phyloP scores from a whole-genome alignment of 2,888 invertebrate genomes.

The Erebia aethiops region DNA sequence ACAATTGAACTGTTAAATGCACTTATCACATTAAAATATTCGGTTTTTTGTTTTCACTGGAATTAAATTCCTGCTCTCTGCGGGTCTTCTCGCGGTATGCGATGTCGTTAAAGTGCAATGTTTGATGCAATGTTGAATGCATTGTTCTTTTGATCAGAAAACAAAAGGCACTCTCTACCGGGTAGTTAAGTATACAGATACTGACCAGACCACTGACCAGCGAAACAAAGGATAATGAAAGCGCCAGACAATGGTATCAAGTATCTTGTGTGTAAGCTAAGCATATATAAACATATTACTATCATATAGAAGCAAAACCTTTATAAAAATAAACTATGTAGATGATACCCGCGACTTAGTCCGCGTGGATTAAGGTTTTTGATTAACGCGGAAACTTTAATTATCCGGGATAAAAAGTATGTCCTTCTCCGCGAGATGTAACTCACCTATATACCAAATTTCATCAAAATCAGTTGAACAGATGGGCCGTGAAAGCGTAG shows the following conservation, averaged over 20 bases:
- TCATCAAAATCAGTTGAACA: too few species aligned
- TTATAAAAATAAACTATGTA: background rate
- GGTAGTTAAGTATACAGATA: background rate
- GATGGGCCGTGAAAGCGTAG: too few species aligned
- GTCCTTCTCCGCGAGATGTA: background rate
- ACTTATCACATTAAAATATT: background rate
- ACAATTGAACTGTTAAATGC: background rate
- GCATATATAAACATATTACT: background rate
- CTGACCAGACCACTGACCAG: conserved; percentile 5
- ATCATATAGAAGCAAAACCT: background rate
- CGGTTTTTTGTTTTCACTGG: too few species aligned
- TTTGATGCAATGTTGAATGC: background rate
- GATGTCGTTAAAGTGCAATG: background rate
- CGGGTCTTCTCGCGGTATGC: background rate
- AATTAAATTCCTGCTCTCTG: background rate
- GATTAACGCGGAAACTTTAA: too few species aligned
- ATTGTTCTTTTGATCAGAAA: background rate
- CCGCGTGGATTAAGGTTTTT: too few species aligned
- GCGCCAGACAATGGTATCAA: conserved; percentile 6
- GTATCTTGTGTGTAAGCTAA: background rate
- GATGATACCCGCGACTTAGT: too few species aligned
- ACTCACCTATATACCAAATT: too few species aligned
- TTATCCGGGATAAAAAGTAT: background rate
- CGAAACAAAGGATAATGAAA: conserved; percentile 12
- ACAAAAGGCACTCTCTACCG: conserved; percentile 10